Conservation (phyloP, 2,113 vertebrate species). For the Scophthalmus maximus region DNA sequence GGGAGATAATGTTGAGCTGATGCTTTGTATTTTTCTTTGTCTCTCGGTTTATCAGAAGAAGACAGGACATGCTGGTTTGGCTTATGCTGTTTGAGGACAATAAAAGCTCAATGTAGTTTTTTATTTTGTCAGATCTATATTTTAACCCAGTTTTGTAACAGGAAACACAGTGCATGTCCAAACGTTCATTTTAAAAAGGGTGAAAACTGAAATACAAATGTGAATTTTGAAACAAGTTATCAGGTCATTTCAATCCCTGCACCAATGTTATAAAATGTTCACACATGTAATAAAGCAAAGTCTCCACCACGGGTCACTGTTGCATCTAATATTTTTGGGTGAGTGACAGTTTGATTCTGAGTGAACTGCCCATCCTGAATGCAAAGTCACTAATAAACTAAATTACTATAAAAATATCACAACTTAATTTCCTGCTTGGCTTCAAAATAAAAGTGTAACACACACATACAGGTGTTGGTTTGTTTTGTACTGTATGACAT, state of each 20-base stretch:
- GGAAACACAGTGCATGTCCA: not conserved
- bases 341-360: not conserved
- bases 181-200: too few relatives aligned
- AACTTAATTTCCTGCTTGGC: not conserved
- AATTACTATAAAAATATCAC: not conserved
- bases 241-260: too few relatives aligned
- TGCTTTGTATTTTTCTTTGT: not conserved
- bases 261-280: too few relatives aligned
- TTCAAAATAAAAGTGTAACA: not conserved
- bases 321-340: not conserved
- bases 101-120: not conserved
- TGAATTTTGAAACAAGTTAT: too few relatives aligned
- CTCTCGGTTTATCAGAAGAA: slow-evolving; percentile 1
- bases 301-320: not conserved
- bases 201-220: too few relatives aligned
- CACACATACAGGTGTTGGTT: too few relatives aligned
- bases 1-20: not conserved
- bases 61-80: too few relatives aligned
- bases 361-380: too few relatives aligned
- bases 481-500: not conserved
- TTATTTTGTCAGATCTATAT: slow-evolving; percentile 4
- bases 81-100: too few relatives aligned
- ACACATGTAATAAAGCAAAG: not conserved
- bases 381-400: not conserved
- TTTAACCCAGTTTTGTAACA: slow-evolving; percentile 11